phyloP scores from a whole-genome alignment of 2,888 invertebrate genomes.

The Drosophila flavopinicola region DNA sequence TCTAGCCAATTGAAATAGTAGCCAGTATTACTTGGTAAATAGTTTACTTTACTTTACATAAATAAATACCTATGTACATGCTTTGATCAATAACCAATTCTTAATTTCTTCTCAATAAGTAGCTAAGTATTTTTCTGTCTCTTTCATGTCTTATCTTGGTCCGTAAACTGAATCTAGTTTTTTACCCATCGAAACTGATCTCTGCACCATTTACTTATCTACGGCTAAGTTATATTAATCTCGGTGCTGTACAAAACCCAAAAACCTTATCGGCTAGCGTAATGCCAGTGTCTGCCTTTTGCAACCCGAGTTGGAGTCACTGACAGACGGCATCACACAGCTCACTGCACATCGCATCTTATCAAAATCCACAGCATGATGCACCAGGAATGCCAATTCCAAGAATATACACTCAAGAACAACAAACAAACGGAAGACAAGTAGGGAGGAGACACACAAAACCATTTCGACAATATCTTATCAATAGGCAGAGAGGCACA shows the following conservation, averaged over 20 bases:
- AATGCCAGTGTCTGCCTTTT: conserved; percentile 50
- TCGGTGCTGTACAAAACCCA: neutral
- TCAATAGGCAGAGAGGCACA: conserved; percentile 24
- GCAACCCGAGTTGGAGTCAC: conserved; percentile 49
- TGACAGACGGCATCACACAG: conserved; percentile 6
- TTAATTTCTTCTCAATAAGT: neutral
- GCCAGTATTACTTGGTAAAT: no score
- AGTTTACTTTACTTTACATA: no score
- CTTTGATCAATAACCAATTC: neutral
- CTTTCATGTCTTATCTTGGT: conserved; percentile 10
- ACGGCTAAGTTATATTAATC: conserved; percentile 11
- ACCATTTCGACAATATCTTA: conserved; percentile 40
- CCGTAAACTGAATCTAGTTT: neutral
- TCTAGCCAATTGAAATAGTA: neutral
- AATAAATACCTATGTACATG: neutral
- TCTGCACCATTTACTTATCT: conserved; percentile 46
- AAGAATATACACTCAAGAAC: conserved; percentile 29
- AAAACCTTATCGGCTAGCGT: conserved; percentile 37
- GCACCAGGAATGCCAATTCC: conserved; percentile 46
- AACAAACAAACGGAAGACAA: conserved; percentile 7
- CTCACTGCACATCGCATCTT: conserved; percentile 30
- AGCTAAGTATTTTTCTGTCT: no score
- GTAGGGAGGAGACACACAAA: conserved; percentile 15
- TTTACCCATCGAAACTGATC: neutral
- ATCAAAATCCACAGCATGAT: conserved; percentile 48